Base-by-base conservation (phyloP, 2,888 invertebrate species). In the Glaucopsyche alexis region DNA sequence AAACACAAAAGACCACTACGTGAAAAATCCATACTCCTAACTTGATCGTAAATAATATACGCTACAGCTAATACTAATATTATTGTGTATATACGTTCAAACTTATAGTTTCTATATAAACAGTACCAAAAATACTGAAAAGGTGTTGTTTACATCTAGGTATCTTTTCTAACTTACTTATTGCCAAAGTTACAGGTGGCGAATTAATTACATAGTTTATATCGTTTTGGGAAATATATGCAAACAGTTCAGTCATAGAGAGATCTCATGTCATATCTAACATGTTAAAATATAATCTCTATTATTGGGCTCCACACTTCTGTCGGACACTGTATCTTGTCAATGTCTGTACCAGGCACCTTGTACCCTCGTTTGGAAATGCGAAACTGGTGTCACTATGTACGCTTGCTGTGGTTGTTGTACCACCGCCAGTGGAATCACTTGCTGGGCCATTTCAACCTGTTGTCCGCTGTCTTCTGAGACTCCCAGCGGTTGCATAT, bases 381-480 rank as follows among this genome's bases (percentile, higher is more conserved):
- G 95, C 40, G 95, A 94, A 45, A 95, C 95, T 2, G 95, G 95
- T 2, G 95, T 95, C 9, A 95, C 95, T 75, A 95, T 91, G 83
- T 95, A 95, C 0, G 95, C 94, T 79, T 94, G 94, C 81, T 95
- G 95, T 69, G 94, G 94, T 77, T 95, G 94, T 76, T 93, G 94
- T 0, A 95, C 94, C 42, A 95, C 94, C 11, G 95, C 94, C 49
- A 95, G 82, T 0, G 95, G 95, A 76, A 95, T 95, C 7, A 95
- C 94, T 83, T 95, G 95, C 79, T 95, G 95, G 11, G 94, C 92
- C 87, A 95, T 94, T 79, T 95, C 94, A 72, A 94, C 93, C 3
- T 89, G 94, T 81, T 95, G 94, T 0, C 88, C 90, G 7, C 84
- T 86, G 73, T 93, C 93, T 75, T 91, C 94, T 0, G 89, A 87